phyloP scores from a whole-genome alignment of 1,140 invertebrate species.

The Halyomorpha halys region DNA sequence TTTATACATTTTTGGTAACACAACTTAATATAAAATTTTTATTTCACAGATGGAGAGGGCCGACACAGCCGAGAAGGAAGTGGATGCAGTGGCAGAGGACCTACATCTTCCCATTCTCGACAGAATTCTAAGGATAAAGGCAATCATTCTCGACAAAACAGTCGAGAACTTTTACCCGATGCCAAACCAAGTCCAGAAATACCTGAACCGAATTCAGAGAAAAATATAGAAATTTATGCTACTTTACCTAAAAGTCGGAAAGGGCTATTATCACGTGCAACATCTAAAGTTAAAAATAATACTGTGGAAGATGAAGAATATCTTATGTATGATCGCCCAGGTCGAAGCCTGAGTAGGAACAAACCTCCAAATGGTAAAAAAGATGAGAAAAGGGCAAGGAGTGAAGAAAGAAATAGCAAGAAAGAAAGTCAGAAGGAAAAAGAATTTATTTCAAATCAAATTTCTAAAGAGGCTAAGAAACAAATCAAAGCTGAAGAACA shows the following conservation, averaged over 20 bases:
- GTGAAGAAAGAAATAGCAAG: conserved; percentile 67
- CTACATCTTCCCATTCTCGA: conserved; percentile 42
- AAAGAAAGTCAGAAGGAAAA: conserved; percentile 30
- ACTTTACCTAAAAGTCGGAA: conserved; percentile 78
- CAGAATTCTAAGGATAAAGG: conserved; percentile 56
- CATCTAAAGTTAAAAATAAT: conserved; percentile 40
- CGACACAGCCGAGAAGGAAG: conserved; percentile 67
- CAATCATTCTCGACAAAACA: conserved; percentile 50
- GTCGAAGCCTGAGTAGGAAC: conserved; percentile 49
- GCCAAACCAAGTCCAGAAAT: conserved; percentile 10
- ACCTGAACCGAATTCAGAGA: conserved; percentile 35
- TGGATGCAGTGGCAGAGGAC: conserved; percentile 44
- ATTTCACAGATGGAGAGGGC: conserved; percentile 41
- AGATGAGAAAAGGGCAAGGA: conserved; percentile 65
- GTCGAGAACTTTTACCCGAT: conserved; percentile 44
- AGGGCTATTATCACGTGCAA: conserved; percentile 36
- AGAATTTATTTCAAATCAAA: conserved; percentile 32
- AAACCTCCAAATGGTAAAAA: conserved; percentile 60
- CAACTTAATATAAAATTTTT: conserved; percentile 4
- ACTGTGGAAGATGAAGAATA: conserved; percentile 60
- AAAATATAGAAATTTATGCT: conserved; percentile 81
- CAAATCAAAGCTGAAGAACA: conserved; percentile 51
- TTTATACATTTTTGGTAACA: not conserved
- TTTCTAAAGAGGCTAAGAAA: conserved; percentile 38
- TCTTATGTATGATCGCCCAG: conserved; percentile 49